phyloP scores from a whole-genome alignment of 2,888 invertebrate species.

The Andrena haemorrhoa region DNA sequence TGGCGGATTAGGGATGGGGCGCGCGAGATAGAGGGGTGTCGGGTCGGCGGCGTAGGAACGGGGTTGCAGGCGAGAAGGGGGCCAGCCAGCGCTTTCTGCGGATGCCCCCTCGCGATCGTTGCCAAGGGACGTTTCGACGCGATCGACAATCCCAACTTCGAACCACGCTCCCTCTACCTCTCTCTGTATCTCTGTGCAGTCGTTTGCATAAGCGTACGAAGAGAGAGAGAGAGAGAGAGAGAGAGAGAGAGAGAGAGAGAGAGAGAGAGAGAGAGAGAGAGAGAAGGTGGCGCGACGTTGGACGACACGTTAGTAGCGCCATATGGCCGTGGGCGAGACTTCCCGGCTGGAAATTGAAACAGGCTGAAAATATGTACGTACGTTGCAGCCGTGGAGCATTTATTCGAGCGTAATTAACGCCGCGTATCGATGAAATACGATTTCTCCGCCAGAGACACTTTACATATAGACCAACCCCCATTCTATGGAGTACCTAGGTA shows the following conservation, averaged over 20 bases:
- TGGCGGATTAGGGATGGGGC: slow-evolving; percentile 67
- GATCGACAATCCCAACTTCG: slow-evolving; percentile 66
- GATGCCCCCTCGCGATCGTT: slow-evolving; percentile 67
- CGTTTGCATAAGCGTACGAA: slow-evolving; percentile 67
- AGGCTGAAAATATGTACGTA: slow-evolving; percentile 9
- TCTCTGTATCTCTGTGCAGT: slow-evolving; percentile 35
- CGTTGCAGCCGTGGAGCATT: slow-evolving; percentile 3
- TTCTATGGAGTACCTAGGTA: no score
- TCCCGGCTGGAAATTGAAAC: slow-evolving; percentile 43
- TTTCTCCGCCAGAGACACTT: neutral
- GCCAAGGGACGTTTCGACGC: slow-evolving; percentile 69
- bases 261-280: slow-evolving; percentile 34
- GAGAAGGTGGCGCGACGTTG: slow-evolving; percentile 44
- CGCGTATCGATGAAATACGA: neutral
- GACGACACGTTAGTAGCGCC: slow-evolving; percentile 53
- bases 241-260: no score
- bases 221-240: slow-evolving; percentile 23
- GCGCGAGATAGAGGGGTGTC: slow-evolving; percentile 49
- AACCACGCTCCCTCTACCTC: slow-evolving; percentile 31
- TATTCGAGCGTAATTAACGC: slow-evolving; percentile 28
- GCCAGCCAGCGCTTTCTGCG: slow-evolving; percentile 61
- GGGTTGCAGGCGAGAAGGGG: slow-evolving; percentile 17
- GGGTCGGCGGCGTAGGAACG: slow-evolving; percentile 30
- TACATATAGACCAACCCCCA: no score
- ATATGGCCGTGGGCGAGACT: slow-evolving; percentile 56